phyloP scores from a whole-genome alignment of 2,113 vertebrate genomes.

The Phrynosoma platyrhinos region DNA sequence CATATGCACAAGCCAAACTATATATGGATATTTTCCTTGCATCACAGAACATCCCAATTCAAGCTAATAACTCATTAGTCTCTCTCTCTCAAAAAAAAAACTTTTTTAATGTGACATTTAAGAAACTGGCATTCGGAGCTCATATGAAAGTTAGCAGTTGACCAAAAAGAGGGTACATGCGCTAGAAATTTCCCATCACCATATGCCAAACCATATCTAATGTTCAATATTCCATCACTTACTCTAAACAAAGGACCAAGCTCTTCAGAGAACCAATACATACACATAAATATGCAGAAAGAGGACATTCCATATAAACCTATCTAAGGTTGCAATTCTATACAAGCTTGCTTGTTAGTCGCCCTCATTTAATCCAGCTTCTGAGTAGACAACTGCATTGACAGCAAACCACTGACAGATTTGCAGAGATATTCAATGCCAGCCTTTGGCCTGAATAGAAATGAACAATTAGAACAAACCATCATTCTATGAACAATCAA shows the following conservation, averaged over 20 bases:
- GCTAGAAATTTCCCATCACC: neutral
- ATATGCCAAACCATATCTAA: neutral
- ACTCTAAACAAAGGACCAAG: neutral
- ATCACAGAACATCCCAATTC: neutral
- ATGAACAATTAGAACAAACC: too few species aligned
- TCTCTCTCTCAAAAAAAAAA: neutral
- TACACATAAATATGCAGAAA: accelerated
- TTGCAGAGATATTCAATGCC: neutral
- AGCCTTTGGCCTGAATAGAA: neutral
- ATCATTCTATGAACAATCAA: too few species aligned
- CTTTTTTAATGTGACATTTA: neutral
- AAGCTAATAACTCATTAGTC: accelerated
- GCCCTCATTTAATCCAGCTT: neutral
- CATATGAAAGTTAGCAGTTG: neutral
- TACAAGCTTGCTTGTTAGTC: neutral
- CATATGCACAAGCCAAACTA: neutral
- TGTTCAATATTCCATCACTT: neutral
- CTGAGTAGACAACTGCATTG: neutral
- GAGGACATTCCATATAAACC: neutral
- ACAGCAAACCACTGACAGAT: neutral
- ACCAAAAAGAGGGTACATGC: neutral
- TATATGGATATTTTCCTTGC: neutral
- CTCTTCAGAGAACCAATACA: neutral
- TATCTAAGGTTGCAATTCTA: neutral
- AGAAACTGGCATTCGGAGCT: neutral